Base-by-base conservation (phyloP, 2,797 vertebrate genomes). In the Oophaga sylvatica region DNA sequence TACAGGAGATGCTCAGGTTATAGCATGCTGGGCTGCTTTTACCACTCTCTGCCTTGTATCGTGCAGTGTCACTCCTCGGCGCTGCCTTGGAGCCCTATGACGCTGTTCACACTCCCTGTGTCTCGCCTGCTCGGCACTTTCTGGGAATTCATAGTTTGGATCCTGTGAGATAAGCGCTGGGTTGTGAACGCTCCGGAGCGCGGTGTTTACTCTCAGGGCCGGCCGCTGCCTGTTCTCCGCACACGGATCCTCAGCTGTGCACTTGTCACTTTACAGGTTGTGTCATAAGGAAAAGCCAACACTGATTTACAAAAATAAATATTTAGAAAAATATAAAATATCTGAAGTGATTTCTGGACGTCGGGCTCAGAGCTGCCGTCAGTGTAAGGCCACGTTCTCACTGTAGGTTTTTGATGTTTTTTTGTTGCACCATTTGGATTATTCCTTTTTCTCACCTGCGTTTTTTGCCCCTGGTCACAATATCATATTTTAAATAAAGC, bases 61-160 rank as follows among this genome's bases (percentile, higher is more conserved):
- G 4, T 68, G 65, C 65, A 26, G 26, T 26, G 26, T 26, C 26
- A 15, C 0, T 29, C 13, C 15, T 16, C 35, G 19, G 68, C 68
- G 63, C 15, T 68, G 26, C 4, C 15, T 17, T 11, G 0, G 0
- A 6, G 41, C 20, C 75, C 75, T 77, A 0, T 77, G 73, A 77
- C 45, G 1, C 22, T 15, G n/a, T 57, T 53, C 16, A 6, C 41
- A 76, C 31, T 35, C 17, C 16, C 13, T 71, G 11, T 77, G 76
- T 59, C 76, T 78, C 76, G 59, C 76, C 53, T 78, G 76, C 19
- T 77, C 17, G 22, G 53, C 13, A 71, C 31, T 71, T 26, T 59
- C 53, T 17, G 53, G 9, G 53, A 29, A 31, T 8, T 68, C 59
- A 65, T 68, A 68, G 12, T 75, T 31, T 26, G 71, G 68, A 19